Base-by-base conservation (phyloP, 2,113 vertebrate species). In the Caretta caretta region DNA sequence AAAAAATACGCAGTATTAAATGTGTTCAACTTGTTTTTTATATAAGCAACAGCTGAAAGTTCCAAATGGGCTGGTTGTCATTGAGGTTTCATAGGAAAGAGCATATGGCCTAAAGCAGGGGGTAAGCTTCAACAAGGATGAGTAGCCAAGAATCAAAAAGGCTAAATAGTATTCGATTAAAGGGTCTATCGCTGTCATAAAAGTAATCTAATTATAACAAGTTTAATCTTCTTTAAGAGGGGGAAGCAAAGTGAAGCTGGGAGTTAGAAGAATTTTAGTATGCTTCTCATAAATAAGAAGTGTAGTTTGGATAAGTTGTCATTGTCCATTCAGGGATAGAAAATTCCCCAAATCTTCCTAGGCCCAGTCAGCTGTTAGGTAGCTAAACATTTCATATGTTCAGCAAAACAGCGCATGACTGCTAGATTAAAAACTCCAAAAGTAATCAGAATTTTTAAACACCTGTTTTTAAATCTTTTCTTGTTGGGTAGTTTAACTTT, bases 1-100 rank as follows among this genome's bases (percentile, higher is more conserved):
- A 96, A 97, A 97, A 94, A 57, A 75, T 42, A 3, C 92, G 65
- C 80, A 94, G 89, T 83, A 92, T 82, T 89, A 83, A 82, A 94
- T 86, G 81, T 81, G n/a, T 96, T 93, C 86, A 93, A 93, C 92
- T 93, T 80, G 95, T 72, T 93, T 87, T 96, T 38, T 94, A 19
- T 69, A n/a, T 72, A 38, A 9, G 35, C n/a, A 72, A 83, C 90
- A 46, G n/a, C 16, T 25, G n/a, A 22, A 57, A 75, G 38, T 79
- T 90, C 38, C 48, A 24, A 6, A 1, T 85, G 72, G 49, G 3
- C 2, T 0, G 4, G 8, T 49, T 84, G 86, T 85, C 1, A 0
- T 7, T 49, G 46, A 53, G 75, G 9, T 80, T 90, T 92, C 25
- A 1, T 16, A 57, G 84, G 76, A 89, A 88, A 46, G 10, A 78